phyloP scores from a whole-genome alignment of 2,888 invertebrate genomes.

The Habrosyne pyritoides region DNA sequence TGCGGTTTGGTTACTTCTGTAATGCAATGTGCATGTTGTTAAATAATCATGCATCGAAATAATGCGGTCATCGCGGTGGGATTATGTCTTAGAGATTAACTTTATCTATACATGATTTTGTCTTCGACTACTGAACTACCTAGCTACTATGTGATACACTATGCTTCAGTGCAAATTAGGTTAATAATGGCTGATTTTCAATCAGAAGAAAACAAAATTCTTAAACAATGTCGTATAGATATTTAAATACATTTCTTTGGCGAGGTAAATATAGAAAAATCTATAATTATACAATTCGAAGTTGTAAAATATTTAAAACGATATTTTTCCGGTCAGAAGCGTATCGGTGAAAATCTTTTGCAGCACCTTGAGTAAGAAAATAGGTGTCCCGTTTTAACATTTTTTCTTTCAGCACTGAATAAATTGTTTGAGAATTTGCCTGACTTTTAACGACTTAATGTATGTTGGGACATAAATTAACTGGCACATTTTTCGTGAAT shows the following conservation, averaged over 20 bases:
- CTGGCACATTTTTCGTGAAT: slow-evolving; percentile 67
- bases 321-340: not conserved
- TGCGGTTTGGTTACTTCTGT: not conserved
- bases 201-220: no score
- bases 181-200: no score
- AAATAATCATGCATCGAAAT: not conserved
- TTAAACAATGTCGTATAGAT: no score
- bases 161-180: no score
- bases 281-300: not conserved
- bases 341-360: not conserved
- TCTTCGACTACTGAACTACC: no score
- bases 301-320: not conserved
- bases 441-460: slow-evolving; percentile 64
- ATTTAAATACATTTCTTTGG: no score
- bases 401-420: slow-evolving; percentile 39
- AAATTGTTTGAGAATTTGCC: slow-evolving; percentile 57
- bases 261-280: no score
- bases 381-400: slow-evolving; percentile 2
- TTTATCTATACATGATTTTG: slow-evolving; percentile 6
- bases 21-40: not conserved
- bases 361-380: not conserved
- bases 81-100: not conserved
- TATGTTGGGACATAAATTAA: slow-evolving; percentile 67
- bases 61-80: not conserved
- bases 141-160: no score